Conservation (phyloP, 2,888 invertebrate genomes). For the Torymus aiolomorphi region DNA sequence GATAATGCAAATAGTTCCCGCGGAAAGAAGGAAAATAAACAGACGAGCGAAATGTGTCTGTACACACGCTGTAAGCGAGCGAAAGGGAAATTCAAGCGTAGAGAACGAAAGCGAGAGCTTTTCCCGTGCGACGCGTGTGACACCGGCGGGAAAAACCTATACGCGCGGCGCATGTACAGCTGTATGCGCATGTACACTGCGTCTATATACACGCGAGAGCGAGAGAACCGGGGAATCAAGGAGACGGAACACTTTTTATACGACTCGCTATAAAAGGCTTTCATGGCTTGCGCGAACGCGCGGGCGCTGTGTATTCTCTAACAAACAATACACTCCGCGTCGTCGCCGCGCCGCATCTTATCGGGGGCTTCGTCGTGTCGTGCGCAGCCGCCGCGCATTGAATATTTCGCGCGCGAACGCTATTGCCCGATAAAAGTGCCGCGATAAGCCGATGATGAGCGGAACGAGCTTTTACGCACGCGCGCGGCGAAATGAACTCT, state of each 20-base stretch:
- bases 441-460: slow-evolving; percentile 50
- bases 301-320: slow-evolving; percentile 22
- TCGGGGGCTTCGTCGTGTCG: slow-evolving; percentile 17
- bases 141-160: not conserved
- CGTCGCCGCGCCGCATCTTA: slow-evolving; percentile 15
- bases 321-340: slow-evolving; percentile 41
- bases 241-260: slow-evolving; percentile 49
- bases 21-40: slow-evolving; percentile 24
- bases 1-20: slow-evolving; percentile 45
- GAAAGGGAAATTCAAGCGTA: slow-evolving; percentile 2
- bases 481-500: not conserved
- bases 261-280: slow-evolving; percentile 45
- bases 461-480: not conserved
- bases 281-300: slow-evolving; percentile 1
- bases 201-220: not conserved
- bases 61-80: not conserved
- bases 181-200: not conserved
- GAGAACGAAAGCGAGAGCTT: slow-evolving; percentile 31
- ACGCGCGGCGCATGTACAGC: not conserved
- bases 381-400: slow-evolving; percentile 17
- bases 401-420: slow-evolving; percentile 41
- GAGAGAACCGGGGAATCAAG: slow-evolving; percentile 32
- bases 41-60: not conserved
- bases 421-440: slow-evolving; percentile 49
- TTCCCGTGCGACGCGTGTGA: not conserved